Evolutionary conservation across 2,797 vertebrate species (phyloP).

Genomic region (Typhlichthys eigenmanni): DNA sequence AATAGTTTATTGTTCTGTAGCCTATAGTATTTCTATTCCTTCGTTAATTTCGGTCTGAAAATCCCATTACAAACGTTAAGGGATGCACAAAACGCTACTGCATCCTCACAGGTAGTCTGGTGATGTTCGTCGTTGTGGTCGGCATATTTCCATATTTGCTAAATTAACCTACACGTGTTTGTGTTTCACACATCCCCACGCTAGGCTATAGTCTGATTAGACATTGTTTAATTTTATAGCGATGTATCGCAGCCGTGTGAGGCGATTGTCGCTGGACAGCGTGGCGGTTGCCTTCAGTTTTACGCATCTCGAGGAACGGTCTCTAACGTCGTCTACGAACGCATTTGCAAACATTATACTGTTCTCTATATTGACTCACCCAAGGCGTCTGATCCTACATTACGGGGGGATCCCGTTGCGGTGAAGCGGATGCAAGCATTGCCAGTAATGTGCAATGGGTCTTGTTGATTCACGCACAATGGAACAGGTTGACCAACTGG

Average conservation of each 20-base stretch:
- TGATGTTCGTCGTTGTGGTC: conserved; percentile 3
- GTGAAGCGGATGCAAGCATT: conserved; percentile 10
- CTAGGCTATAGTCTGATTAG: neutral
- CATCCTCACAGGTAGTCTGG: conserved; percentile 53
- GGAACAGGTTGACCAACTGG: conserved; percentile 59
- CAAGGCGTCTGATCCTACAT: neutral
- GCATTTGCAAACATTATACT: neutral
- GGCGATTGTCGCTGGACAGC: neutral
- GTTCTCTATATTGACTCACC: neutral
- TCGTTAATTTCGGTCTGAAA: too few relatives aligned
- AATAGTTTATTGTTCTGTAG: too few relatives aligned
- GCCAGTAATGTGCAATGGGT: conserved; percentile 29
- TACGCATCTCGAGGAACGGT: neutral
- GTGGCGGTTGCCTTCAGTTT: neutral
- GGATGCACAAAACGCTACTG: conserved; percentile 38
- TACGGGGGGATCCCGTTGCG: conserved; percentile 1
- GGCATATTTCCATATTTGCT: too few relatives aligned
- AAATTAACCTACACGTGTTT: neutral
- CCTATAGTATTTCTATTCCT: too few relatives aligned
- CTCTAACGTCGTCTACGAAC: neutral
- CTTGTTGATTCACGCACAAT: conserved; percentile 58
- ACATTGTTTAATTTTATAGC: neutral
- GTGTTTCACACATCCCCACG: neutral
- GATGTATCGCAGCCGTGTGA: neutral
- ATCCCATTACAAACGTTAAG: neutral